Conservation (phyloP, 1,140 invertebrate genomes). For the Adelges cooleyi region DNA sequence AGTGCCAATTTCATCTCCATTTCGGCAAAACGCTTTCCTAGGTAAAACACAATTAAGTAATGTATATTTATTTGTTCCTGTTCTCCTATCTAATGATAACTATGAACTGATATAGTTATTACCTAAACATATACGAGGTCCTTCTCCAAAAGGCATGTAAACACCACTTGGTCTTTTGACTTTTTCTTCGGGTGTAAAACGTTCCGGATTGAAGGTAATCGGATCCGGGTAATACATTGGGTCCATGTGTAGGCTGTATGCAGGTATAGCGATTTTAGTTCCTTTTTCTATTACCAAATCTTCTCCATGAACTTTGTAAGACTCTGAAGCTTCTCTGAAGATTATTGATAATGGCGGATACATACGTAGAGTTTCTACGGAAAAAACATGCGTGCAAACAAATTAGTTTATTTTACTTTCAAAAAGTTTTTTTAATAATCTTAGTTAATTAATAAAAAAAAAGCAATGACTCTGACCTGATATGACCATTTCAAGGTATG, state of each 20-base stretch:
- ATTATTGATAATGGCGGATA: slow-evolving; percentile 41
- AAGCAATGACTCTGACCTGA: background rate
- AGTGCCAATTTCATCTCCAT: slow-evolving; percentile 32
- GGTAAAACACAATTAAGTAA: slow-evolving; percentile 37
- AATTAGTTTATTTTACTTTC: no score
- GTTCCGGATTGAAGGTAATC: slow-evolving; percentile 45
- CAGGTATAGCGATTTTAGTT: slow-evolving; percentile 38
- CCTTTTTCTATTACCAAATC: slow-evolving; percentile 39
- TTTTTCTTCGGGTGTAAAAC: slow-evolving; percentile 38
- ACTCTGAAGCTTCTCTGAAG: slow-evolving; percentile 43
- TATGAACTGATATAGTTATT: no score
- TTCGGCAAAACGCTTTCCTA: slow-evolving; percentile 31
- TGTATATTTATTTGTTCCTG: no score
- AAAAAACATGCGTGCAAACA: background rate
- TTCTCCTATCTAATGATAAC: no score
- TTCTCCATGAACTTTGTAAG: slow-evolving; percentile 41
- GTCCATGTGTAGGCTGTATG: slow-evolving; percentile 46
- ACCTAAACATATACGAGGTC: slow-evolving; percentile 41
- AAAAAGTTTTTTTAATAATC: no score
- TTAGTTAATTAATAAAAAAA: background rate
- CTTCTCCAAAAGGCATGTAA: slow-evolving; percentile 47
- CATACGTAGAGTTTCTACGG: slow-evolving; percentile 45
- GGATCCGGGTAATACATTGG: slow-evolving; percentile 45
- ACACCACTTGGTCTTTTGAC: slow-evolving; percentile 36
- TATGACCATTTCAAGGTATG: slow-evolving; percentile 14